phyloP scores from a whole-genome alignment of 2,113 vertebrate species.

The Hippopotamus amphibius region DNA sequence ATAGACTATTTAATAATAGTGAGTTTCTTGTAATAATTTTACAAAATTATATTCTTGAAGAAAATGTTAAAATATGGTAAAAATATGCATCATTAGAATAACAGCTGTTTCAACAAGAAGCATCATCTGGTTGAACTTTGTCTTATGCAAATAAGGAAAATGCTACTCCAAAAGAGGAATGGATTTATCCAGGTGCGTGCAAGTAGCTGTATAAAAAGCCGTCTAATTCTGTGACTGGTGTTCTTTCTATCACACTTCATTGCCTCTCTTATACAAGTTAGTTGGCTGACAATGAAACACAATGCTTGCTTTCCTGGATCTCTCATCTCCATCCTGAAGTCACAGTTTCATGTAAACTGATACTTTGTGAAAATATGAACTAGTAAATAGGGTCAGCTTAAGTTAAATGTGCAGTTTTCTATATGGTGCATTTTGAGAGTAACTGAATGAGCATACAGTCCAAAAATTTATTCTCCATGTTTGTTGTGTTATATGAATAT shows the following conservation, averaged over 20 bases:
- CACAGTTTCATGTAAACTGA: conserved; percentile 13
- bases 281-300: neutral
- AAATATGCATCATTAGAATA: conserved; percentile 29
- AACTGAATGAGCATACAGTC: neutral
- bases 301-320: neutral
- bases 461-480: neutral
- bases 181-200: neutral
- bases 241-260: neutral
- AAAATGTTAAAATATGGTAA: conserved; percentile 8
- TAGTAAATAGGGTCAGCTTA: neutral
- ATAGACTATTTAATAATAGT: neutral
- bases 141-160: conserved; percentile 43
- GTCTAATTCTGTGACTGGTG: neutral
- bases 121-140: neutral
- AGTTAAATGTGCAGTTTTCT: neutral
- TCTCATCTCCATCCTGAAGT: conserved; percentile 34
- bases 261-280: neutral
- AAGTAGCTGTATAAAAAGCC: neutral
- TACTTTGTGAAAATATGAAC: neutral
- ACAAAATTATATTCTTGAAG: conserved; percentile 28
- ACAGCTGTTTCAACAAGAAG: conserved; percentile 17
- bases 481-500: neutral
- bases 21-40: neutral
- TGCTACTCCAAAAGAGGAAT: neutral
- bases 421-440: neutral